Evolutionary conservation across 2,113 vertebrate genomes (phyloP).

Genomic region (Perca flavescens): DNA sequence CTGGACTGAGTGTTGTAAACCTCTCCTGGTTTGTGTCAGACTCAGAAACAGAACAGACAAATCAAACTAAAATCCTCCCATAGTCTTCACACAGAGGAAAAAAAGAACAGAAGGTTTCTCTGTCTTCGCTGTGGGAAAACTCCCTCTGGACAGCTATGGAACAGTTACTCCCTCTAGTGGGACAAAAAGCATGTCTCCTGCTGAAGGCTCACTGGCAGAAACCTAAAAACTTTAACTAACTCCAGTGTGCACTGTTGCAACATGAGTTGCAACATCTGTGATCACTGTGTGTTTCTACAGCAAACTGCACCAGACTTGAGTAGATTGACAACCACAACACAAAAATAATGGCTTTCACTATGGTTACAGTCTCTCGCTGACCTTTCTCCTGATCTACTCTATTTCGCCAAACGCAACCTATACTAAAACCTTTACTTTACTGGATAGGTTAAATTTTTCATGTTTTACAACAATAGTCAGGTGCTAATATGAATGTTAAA

Average conservation of each 20-base stretch:
- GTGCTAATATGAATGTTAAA: not conserved
- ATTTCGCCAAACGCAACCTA: not conserved
- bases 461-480: not conserved
- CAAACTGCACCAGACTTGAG: not conserved
- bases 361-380: not conserved
- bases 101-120: slow-evolving; percentile 6
- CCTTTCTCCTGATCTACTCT: not conserved
- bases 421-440: not conserved
- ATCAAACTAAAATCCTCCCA: slow-evolving; percentile 8
- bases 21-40: slow-evolving; percentile 1
- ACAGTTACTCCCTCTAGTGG: slow-evolving; percentile 54
- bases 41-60: not conserved
- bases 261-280: not conserved
- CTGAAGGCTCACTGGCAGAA: not conserved
- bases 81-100: not conserved
- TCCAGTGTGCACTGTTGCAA: not conserved
- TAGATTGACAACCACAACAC: not conserved
- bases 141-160: not conserved
- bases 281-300: not conserved
- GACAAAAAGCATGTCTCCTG: not conserved
- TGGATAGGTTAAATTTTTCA: not conserved
- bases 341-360: not conserved
- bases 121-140: slow-evolving; percentile 24
- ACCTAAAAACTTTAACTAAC: not conserved
- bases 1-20: not conserved